Evolutionary conservation across 2,888 invertebrate genomes (phyloP).

Genomic region (Cacoxenus indagator): DNA sequence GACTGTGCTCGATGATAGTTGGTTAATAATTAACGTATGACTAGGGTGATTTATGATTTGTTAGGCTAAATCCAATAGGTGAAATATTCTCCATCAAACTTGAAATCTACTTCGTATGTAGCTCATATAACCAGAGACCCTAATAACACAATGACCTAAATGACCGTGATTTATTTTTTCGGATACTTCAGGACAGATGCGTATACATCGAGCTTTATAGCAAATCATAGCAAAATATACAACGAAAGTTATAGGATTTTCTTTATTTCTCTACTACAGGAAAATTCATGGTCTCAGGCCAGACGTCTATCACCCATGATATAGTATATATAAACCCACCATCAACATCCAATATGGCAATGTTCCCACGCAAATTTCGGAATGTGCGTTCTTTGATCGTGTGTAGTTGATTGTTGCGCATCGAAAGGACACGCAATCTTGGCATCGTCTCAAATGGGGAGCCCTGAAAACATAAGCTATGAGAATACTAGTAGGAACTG

Average conservation of each 20-base stretch:
- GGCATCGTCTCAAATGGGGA: conserved; percentile 88
- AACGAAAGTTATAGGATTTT: not conserved
- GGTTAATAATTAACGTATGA: too few species aligned
- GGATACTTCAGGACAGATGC: not conserved
- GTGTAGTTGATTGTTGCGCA: conserved; percentile 82
- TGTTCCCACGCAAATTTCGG: conserved; percentile 82
- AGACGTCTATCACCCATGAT: too few species aligned
- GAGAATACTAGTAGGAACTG: not conserved
- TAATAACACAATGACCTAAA: too few species aligned
- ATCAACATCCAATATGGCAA: conserved; percentile 86
- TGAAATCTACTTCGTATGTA: too few species aligned
- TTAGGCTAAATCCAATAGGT: too few species aligned
- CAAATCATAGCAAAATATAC: not conserved
- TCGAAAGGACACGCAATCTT: conserved; percentile 82
- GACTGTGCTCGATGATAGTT: too few species aligned
- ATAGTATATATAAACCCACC: conserved; percentile 72
- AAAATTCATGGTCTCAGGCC: too few species aligned
- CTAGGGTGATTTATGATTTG: too few species aligned
- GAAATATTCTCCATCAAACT: too few species aligned
- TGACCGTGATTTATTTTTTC: too few species aligned
- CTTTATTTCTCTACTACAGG: too few species aligned
- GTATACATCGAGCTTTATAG: not conserved
- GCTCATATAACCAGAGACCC: too few species aligned
- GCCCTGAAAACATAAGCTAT: conserved; percentile 70
- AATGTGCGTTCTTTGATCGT: conserved; percentile 82